Conservation (phyloP, 2,113 vertebrate genomes). For the Myxocyprinus asiaticus region DNA sequence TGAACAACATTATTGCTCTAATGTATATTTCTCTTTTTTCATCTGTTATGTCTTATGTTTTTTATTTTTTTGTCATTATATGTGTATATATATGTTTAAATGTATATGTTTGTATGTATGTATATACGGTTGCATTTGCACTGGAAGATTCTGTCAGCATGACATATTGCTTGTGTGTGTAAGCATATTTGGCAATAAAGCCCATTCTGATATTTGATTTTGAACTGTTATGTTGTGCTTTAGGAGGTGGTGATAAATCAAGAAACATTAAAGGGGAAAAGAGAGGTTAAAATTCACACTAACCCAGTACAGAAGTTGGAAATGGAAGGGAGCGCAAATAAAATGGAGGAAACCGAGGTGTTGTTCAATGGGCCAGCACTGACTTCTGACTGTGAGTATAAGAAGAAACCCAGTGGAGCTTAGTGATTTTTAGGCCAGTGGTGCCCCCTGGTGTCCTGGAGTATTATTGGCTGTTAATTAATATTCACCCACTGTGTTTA, state of each 20-base stretch:
- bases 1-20: no score
- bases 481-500: conserved; percentile 24
- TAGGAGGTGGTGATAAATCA: not conserved
- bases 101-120: no score
- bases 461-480: conserved; percentile 23
- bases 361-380: conserved; percentile 41
- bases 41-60: no score
- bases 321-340: not conserved
- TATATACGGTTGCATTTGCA: no score
- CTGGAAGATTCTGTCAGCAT: no score
- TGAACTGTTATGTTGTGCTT: not conserved
- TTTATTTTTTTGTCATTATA: no score
- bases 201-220: not conserved
- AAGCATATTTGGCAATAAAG: not conserved
- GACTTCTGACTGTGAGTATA: conserved; percentile 54
- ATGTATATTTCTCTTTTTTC: no score
- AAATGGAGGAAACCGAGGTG: not conserved
- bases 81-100: no score
- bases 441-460: conserved; percentile 62
- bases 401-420: conserved; percentile 55
- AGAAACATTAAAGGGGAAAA: not conserved
- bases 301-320: not conserved
- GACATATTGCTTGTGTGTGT: no score
- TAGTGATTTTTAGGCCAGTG: conserved; percentile 65
- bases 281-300: not conserved